Percentiles rank a stretch among this genome's conserved stretches.
Conservation (phyloP, 2,797 vertebrate species). For the Arvicola amphibius region DNA sequence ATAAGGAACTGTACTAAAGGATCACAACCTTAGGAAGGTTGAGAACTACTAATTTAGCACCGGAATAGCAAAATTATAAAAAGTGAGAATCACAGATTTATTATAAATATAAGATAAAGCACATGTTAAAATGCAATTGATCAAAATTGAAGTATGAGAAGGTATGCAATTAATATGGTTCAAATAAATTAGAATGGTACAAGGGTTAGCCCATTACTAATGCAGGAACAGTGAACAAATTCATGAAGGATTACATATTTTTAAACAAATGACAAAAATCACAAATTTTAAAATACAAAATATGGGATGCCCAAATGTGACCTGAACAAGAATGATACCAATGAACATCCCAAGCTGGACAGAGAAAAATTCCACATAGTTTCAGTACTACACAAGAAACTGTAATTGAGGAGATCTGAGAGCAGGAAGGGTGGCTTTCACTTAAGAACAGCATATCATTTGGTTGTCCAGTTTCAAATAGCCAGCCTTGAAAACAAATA, state of each 20-base stretch:
- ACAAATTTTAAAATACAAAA: neutral
- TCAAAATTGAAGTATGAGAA: neutral
- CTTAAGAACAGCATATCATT: neutral
- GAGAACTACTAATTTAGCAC: neutral
- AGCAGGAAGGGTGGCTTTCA: neutral
- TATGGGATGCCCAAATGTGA: neutral
- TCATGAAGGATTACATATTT: neutral
- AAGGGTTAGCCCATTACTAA: neutral
- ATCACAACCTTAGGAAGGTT: neutral
- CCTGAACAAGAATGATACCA: neutral
- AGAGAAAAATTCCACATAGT: neutral
- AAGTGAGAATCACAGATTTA: neutral
- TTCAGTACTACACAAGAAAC: neutral
- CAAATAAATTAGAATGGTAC: neutral
- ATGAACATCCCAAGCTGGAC: too few relatives aligned
- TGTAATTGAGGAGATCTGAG: too few relatives aligned
- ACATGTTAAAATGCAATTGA: neutral
- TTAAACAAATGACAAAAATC: neutral
- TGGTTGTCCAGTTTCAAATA: neutral
- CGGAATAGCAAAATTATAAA: neutral
- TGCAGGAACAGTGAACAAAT: neutral
- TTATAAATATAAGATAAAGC: neutral
- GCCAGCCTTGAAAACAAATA: neutral
- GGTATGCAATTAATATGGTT: neutral
- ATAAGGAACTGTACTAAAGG: neutral